These are phyloP conservation scores for Pyxicephalus adspersus DNA, from an alignment of 2,113 vertebrate genomes.

Conservation along the genomic window DNA sequence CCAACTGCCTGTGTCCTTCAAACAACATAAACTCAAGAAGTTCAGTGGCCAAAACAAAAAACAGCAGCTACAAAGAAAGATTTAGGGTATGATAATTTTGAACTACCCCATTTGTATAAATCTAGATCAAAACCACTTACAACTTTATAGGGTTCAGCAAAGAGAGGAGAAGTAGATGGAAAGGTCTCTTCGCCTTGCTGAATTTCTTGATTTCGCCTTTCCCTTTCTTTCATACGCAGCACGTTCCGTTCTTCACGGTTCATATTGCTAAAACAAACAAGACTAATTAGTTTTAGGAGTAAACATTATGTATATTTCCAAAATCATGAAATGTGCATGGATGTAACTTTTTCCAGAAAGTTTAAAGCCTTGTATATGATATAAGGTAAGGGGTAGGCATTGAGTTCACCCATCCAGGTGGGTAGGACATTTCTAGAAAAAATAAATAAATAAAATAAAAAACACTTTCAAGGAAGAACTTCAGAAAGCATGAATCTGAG, in stretches of 20 bases:
- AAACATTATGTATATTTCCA: not conserved
- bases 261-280: conserved; percentile 87
- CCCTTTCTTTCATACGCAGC: conserved; percentile 98
- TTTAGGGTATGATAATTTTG: not conserved
- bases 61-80: not conserved
- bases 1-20: too few species aligned
- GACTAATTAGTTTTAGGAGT: not conserved
- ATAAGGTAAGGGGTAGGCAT: not conserved
- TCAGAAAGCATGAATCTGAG: too few species aligned
- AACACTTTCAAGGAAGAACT: too few species aligned
- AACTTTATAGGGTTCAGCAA: conserved; percentile 98
- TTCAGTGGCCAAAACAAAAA: too few species aligned
- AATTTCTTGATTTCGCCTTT: conserved; percentile 86
- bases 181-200: conserved; percentile 97
- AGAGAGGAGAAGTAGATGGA: conserved; percentile 95
- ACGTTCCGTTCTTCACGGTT: conserved; percentile 99
- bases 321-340: too few species aligned
- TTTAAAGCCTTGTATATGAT: not conserved
- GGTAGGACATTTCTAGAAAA: too few species aligned
- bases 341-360: not conserved
- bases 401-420: too few species aligned
- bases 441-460: too few species aligned
- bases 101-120: too few species aligned
- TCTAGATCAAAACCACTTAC: conserved; percentile 73
- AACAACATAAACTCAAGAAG: too few species aligned